Conservation (phyloP, 2,888 invertebrate species). For the Ypsolopha sequella region DNA sequence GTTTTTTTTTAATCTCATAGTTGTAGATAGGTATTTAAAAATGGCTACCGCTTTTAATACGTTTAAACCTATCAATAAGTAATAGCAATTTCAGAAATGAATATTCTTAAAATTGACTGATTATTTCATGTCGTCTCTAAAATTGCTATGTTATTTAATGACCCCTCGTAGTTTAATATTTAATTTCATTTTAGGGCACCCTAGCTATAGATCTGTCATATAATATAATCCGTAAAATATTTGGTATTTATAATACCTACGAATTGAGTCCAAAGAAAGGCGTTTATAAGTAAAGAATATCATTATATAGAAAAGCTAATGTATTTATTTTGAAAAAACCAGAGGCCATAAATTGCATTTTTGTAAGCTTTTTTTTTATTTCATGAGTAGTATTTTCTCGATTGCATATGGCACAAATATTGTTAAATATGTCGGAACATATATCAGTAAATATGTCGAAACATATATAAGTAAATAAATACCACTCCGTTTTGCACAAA, state of each 20-base stretch:
- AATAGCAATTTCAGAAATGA: too few species aligned
- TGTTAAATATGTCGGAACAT: constrained; percentile 14
- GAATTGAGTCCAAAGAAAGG: constrained; percentile 60
- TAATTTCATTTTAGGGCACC: too few species aligned
- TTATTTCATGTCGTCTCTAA: too few species aligned
- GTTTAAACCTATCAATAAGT: constrained; percentile 14
- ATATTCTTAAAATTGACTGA: too few species aligned
- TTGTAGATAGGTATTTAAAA: constrained; percentile 11
- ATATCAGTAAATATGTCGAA: constrained; percentile 18
- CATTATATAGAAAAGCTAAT: background rate
- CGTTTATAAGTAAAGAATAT: constrained; percentile 12
- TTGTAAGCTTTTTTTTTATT: constrained; percentile 9
- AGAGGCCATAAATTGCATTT: constrained; percentile 51
- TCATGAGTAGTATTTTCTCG: constrained; percentile 22
- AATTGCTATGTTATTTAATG: too few species aligned
- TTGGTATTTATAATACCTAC: constrained; percentile 36
- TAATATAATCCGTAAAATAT: constrained; percentile 20
- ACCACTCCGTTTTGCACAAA: constrained; percentile 22
- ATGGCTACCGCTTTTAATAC: constrained; percentile 22
- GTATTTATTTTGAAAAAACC: constrained; percentile 39
- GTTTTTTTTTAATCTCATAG: constrained; percentile 12
- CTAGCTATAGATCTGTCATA: constrained; percentile 26
- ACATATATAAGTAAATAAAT: background rate
- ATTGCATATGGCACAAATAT: constrained; percentile 19
- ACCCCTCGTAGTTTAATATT: too few species aligned